A percentile compares a stretch with the other conserved stretches of the same genome.
Evolutionary conservation across 2,888 invertebrate genomes (phyloP).

Genomic region (Acleris emargana): DNA sequence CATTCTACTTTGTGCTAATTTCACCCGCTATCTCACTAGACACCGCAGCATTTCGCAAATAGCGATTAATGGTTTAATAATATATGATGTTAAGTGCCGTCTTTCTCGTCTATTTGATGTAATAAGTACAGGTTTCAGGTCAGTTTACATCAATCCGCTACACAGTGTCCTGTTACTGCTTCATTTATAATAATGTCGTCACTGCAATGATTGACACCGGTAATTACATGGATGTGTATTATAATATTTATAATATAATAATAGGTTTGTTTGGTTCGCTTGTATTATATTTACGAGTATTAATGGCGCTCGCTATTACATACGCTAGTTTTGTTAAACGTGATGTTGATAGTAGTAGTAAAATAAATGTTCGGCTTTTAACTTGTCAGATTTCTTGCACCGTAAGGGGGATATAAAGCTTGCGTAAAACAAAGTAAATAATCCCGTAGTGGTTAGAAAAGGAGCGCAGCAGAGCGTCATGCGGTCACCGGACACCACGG

Average conservation of each 20-base stretch:
- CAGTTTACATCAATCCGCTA: conserved; percentile 19
- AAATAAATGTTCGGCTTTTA: not conserved
- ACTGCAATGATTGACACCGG: conserved; percentile 6
- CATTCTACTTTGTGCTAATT: conserved; percentile 70
- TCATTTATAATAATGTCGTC: conserved; percentile 22
- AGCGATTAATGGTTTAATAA: conserved; percentile 53
- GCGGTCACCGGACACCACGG: conserved; percentile 75
- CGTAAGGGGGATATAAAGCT: conserved; percentile 37
- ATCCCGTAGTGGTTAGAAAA: conserved; percentile 50
- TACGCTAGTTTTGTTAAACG: not conserved
- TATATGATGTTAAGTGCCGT: conserved; percentile 33
- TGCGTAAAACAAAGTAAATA: conserved; percentile 11
- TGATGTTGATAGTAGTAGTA: not conserved
- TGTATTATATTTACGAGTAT: not conserved
- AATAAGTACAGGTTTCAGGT: conserved; percentile 31
- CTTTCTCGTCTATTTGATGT: conserved; percentile 34
- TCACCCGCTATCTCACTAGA: conserved; percentile 53
- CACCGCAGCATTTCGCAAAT: conserved; percentile 44
- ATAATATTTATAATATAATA: no score
- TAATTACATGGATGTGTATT: conserved; percentile 16
- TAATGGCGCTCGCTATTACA: conserved; percentile 9
- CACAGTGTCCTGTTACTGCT: conserved; percentile 12
- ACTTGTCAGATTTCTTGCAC: conserved; percentile 18
- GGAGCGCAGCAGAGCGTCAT: conserved; percentile 54
- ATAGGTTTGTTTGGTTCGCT: conserved; percentile 13